Conservation (phyloP, 2,888 invertebrate genomes). For the Nemapogon koenigi region DNA sequence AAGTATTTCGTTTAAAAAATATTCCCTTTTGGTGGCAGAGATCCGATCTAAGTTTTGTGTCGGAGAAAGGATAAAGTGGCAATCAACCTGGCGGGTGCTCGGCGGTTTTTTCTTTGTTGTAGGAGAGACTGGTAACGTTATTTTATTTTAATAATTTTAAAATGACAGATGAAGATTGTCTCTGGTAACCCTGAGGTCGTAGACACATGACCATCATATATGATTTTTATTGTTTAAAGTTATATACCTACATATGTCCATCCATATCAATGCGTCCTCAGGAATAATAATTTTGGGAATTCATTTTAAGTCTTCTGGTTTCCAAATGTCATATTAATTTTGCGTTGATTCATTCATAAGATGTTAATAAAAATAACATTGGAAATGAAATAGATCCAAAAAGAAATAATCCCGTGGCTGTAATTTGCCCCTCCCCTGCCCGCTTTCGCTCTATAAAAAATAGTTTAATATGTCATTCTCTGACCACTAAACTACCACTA, state of each 20-base stretch:
- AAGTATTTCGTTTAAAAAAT: conserved; percentile 42
- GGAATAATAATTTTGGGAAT: no score
- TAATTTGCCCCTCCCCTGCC: no score
- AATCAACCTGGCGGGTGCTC: conserved; percentile 47
- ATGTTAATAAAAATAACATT: not conserved
- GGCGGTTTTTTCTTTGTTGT: conserved; percentile 27
- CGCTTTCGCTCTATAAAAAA: no score
- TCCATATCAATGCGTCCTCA: no score
- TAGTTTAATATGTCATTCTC: no score
- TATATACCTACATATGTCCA: no score
- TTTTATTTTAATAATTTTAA: conserved; percentile 41
- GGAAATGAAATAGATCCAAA: not conserved
- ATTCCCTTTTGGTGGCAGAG: conserved; percentile 35
- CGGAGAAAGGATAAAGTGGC: conserved; percentile 52
- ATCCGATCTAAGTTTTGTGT: conserved; percentile 57
- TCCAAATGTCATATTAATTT: not conserved
- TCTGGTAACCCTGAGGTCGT: conserved; percentile 18
- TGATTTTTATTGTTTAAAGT: no score
- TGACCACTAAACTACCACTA: no score
- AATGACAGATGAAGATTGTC: conserved; percentile 56
- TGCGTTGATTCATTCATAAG: not conserved
- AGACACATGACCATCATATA: no score
- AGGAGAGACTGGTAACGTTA: not conserved
- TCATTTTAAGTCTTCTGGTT: no score
- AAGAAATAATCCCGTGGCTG: no score